Conservation (phyloP, 2,113 vertebrate genomes). For the Colinus virginianus region DNA sequence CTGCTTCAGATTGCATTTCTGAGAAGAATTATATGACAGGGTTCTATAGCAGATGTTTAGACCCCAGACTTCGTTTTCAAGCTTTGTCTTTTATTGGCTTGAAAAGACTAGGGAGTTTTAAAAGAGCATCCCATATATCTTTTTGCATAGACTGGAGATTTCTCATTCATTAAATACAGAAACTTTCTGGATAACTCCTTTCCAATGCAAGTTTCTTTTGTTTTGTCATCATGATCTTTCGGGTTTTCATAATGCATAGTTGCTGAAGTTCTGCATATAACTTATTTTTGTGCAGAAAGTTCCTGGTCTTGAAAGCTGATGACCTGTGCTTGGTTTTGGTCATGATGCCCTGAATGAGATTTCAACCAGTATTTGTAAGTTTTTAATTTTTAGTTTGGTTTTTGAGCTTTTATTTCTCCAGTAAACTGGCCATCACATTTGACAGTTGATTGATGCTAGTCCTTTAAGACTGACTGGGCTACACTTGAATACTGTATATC, state of each 20-base stretch:
- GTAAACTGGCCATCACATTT: not conserved
- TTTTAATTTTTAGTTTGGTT: not conserved
- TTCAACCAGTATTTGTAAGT: not conserved
- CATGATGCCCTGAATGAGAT: not conserved
- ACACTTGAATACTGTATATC: not conserved
- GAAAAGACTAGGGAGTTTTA: not conserved
- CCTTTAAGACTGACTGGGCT: not conserved
- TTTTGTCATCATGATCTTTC: not conserved
- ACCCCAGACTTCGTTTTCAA: conserved; percentile 6
- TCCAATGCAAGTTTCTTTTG: not conserved
- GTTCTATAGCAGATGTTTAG: not conserved
- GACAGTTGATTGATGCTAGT: not conserved
- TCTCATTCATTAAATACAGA: not conserved
- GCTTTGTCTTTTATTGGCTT: conserved; percentile 18
- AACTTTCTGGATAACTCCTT: not conserved
- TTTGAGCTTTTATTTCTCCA: not conserved
- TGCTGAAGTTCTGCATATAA: not conserved
- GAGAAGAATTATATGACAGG: not conserved
- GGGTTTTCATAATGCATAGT: not conserved
- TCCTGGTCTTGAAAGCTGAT: not conserved
- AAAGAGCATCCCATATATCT: not conserved
- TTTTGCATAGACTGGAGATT: not conserved
- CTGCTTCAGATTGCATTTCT: not conserved
- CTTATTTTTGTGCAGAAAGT: not conserved
- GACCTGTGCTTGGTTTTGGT: not conserved